phyloP scores from a whole-genome alignment of 2,113 vertebrate genomes.

The Pseudorectes ferrugineus region DNA sequence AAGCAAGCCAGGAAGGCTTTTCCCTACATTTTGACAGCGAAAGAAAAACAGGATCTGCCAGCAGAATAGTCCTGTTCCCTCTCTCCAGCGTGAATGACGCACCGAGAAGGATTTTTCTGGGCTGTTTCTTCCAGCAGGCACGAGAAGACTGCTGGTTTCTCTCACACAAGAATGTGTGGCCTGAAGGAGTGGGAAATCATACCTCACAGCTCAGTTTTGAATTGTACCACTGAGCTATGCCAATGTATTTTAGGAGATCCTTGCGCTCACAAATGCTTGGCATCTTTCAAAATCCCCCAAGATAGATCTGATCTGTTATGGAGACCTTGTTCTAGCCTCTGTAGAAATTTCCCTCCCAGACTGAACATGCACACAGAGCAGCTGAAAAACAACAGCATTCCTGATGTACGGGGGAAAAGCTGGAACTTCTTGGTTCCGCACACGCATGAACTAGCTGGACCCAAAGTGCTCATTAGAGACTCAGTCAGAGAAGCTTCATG shows the following conservation, averaged over 20 bases:
- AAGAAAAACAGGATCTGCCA: neutral
- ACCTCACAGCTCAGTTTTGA: neutral
- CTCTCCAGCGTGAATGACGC: neutral
- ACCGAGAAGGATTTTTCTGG: neutral
- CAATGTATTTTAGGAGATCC: neutral
- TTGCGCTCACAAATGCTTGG: neutral
- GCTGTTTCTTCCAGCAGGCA: neutral
- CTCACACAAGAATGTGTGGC: neutral
- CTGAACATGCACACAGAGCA: neutral
- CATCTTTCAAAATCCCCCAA: neutral
- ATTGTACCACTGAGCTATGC: neutral
- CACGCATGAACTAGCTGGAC: neutral
- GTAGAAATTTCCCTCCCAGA: neutral
- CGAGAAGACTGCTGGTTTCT: neutral
- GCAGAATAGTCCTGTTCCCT: neutral
- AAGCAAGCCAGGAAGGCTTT: fast-evolving
- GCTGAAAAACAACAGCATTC: neutral
- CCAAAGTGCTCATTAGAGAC: neutral
- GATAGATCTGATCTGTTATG: neutral
- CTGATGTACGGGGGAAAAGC: neutral
- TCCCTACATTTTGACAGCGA: neutral
- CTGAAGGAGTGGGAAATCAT: neutral
- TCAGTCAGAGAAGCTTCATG: neutral
- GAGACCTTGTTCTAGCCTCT: neutral
- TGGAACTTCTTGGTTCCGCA: neutral